Conservation (phyloP, 2,888 invertebrate species). For the Heliconius hortense region DNA sequence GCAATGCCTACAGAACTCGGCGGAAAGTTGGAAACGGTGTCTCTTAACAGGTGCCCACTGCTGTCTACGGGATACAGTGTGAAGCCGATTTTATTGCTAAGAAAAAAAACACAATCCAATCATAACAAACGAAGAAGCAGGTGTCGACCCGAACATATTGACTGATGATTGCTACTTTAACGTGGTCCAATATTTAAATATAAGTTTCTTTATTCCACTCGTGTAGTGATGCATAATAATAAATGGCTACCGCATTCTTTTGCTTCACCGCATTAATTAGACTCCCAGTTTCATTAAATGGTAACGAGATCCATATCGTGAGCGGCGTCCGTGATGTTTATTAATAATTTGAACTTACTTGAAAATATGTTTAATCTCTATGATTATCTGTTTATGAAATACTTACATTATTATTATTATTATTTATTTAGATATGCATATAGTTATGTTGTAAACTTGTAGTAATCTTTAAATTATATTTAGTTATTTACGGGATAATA, state of each 20-base stretch:
- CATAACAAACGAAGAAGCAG: slow-evolving; percentile 18
- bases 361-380: background rate
- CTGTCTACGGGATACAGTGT: no score
- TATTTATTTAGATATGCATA: background rate
- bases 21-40: no score
- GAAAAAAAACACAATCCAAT: no score
- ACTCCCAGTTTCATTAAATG: slow-evolving; percentile 52
- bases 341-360: background rate
- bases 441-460: background rate
- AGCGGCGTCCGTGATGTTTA: slow-evolving; percentile 27
- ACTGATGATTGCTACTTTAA: slow-evolving; percentile 63
- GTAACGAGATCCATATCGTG: slow-evolving; percentile 42
- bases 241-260: slow-evolving; percentile 76
- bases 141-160: slow-evolving; percentile 45
- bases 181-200: slow-evolving; percentile 71
- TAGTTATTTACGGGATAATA: background rate
- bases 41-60: no score
- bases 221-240: slow-evolving; percentile 64
- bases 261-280: slow-evolving; percentile 60
- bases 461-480: no score
- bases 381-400: background rate
- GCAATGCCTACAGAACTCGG: no score
- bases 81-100: no score
- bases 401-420: background rate
- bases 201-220: slow-evolving; percentile 64